A percentile compares a stretch with the other conserved stretches of the same genome.
These are phyloP conservation scores for Cydia fagiglandana DNA, from an alignment of 1,140 invertebrate species.

Conservation along the genomic window DNA sequence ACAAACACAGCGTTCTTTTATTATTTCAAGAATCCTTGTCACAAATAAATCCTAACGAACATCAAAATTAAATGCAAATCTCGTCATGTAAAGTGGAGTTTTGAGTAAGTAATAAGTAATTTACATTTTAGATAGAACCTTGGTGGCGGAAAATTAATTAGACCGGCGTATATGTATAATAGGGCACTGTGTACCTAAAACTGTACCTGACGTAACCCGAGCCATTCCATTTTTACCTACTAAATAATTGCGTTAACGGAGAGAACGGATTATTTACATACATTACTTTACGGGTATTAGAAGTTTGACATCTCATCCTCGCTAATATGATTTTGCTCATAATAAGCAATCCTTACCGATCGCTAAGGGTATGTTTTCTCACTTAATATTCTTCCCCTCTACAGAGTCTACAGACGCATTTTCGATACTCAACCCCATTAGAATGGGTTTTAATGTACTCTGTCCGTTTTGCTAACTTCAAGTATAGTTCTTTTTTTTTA, in stretches of 20 bases:
- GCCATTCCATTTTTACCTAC: conserved; percentile 4
- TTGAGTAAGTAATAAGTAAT: conserved; percentile 34
- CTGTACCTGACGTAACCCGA: conserved; percentile 36
- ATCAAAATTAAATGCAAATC: conserved; percentile 36
- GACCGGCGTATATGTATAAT: conserved; percentile 38
- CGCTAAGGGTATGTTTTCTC: too few relatives aligned
- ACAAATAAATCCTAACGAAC: conserved; percentile 28
- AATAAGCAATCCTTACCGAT: too few relatives aligned
- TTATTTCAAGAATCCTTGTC: not conserved
- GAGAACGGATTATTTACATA: too few relatives aligned
- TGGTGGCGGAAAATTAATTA: conserved; percentile 42
- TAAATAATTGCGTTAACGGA: not conserved
- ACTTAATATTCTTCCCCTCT: too few relatives aligned
- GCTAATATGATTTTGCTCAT: too few relatives aligned
- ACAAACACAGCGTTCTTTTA: conserved; percentile 14
- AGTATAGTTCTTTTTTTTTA: too few relatives aligned
- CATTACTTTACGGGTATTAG: too few relatives aligned
- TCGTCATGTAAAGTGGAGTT: conserved; percentile 31
- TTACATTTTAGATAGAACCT: conserved; percentile 38
- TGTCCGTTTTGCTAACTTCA: too few relatives aligned
- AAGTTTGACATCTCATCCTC: too few relatives aligned
- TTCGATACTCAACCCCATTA: too few relatives aligned
- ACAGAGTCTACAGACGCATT: too few relatives aligned
- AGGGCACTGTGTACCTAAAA: conserved; percentile 33
- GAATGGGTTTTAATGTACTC: too few relatives aligned